A percentile compares a stretch with the other conserved stretches of the same genome.
Evolutionary conservation across 2,113 vertebrate species (phyloP).

Genomic region (Orthonyx spaldingii): DNA sequence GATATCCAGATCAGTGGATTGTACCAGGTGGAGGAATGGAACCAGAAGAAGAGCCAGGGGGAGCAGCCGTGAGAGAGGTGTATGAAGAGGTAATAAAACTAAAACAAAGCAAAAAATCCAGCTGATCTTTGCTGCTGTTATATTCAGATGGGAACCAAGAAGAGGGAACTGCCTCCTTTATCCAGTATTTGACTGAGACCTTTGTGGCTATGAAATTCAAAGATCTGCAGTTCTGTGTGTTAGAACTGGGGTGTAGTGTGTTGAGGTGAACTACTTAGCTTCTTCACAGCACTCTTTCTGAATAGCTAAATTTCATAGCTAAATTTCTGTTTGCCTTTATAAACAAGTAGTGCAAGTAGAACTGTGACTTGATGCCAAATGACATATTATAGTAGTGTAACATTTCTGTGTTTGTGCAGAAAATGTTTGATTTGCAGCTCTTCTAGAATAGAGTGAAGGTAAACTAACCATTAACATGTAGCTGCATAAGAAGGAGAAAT

Average conservation of each 20-base stretch:
- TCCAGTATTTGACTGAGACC: neutral
- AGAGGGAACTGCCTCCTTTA: neutral
- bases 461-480: neutral
- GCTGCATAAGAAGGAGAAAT: neutral
- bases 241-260: neutral
- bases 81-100: conserved; percentile 83
- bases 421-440: neutral
- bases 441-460: neutral
- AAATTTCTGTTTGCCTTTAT: neutral
- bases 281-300: neutral
- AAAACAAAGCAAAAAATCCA: neutral
- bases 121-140: neutral
- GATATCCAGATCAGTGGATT: conserved; percentile 91
- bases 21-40: conserved; percentile 91
- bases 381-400: neutral
- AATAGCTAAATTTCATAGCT: neutral
- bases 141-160: neutral
- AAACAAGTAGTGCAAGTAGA: neutral
- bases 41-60: conserved; percentile 86
- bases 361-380: neutral
- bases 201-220: neutral
- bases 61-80: conserved; percentile 85
- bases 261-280: neutral
- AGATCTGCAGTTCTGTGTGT: neutral
- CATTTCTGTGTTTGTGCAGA: neutral